A percentile compares a stretch with the other conserved stretches of the same genome.
Evolutionary conservation across 2,113 vertebrate species (phyloP).

Genomic region (Hylia prasina): DNA sequence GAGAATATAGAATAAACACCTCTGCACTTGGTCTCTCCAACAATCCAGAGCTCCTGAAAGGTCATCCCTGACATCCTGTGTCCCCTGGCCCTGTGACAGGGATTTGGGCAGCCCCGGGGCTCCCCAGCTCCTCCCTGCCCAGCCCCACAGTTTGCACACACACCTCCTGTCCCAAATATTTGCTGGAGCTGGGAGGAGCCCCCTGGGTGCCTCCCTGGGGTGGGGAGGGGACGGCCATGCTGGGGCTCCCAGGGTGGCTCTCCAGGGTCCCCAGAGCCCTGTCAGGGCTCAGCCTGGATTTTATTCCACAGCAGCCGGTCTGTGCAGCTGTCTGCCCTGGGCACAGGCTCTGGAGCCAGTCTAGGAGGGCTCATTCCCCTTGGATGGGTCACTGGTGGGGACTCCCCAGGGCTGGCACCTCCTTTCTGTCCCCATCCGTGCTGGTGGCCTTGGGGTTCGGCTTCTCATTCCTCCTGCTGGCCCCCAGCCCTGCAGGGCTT

Average conservation of each 20-base stretch:
- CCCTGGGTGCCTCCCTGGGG: background rate
- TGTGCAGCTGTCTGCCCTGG: rapidly evolving
- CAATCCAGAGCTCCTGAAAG: background rate
- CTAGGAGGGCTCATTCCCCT: background rate
- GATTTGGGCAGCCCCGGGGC: background rate
- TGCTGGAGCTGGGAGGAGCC: background rate
- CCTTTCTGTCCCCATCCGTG: background rate
- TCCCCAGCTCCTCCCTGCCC: background rate
- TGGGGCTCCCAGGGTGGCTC: background rate
- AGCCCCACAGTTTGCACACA: background rate
- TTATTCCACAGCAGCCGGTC: rapidly evolving
- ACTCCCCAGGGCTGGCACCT: background rate
- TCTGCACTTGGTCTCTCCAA: background rate
- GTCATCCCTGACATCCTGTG: background rate
- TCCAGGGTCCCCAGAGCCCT: rapidly evolving
- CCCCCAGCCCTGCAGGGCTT: background rate
- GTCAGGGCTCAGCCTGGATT: background rate
- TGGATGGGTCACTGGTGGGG: background rate
- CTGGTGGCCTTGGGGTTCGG: background rate
- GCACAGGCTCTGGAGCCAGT: rapidly evolving
- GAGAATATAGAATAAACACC: background rate
- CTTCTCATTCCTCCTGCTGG: background rate
- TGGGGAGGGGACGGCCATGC: background rate
- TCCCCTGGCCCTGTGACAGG: background rate
- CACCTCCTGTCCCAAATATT: background rate